Conservation (phyloP, 2,888 invertebrate species). For the Philopedon plagiatum region DNA sequence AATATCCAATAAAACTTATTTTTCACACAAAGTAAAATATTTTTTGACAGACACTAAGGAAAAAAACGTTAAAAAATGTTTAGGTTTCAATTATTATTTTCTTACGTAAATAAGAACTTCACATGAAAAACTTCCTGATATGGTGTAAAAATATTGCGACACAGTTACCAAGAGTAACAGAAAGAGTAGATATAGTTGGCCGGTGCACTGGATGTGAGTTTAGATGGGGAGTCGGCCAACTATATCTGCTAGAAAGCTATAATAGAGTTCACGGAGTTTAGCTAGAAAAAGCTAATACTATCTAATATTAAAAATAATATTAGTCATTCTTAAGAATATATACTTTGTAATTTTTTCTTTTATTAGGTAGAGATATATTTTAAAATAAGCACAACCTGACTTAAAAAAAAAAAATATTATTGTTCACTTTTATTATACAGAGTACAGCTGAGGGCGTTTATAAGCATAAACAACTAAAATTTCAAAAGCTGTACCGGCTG, state of each 20-base stretch:
- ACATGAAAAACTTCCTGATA: no score
- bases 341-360: slow-evolving; percentile 2
- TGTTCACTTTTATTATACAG: neutral
- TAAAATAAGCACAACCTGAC: slow-evolving; percentile 25
- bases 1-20: no score
- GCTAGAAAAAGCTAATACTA: slow-evolving; percentile 16
- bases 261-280: neutral
- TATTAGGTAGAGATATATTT: slow-evolving; percentile 4
- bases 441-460: neutral
- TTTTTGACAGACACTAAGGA: no score
- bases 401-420: neutral
- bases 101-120: no score
- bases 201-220: neutral
- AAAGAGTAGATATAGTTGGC: no score
- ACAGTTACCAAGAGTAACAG: no score
- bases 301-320: slow-evolving; percentile 6
- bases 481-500: neutral
- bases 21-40: no score
- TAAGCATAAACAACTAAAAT: neutral
- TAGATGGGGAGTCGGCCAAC: no score
- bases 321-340: slow-evolving; percentile 8
- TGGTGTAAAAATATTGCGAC: no score
- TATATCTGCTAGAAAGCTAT: neutral
- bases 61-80: no score
- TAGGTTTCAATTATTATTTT: no score